Percentiles rank a stretch among this genome's conserved stretches.
phyloP scores from a whole-genome alignment of 1,140 invertebrate genomes.

The Heliconius congener region DNA sequence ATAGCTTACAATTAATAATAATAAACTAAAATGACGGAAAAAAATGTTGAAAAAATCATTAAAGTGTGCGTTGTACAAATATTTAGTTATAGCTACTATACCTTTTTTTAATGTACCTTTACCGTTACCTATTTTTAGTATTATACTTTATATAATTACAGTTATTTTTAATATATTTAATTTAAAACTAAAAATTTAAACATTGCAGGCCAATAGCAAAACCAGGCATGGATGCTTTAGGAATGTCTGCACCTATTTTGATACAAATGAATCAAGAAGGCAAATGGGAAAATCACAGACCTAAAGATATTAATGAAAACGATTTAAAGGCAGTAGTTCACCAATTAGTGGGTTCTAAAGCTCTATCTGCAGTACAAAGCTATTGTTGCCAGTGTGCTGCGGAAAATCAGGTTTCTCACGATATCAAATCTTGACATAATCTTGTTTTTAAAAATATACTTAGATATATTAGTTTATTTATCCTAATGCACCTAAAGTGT shows the following conservation, averaged over 20 bases:
- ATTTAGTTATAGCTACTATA: neutral
- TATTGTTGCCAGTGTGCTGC: slow-evolving; percentile 65
- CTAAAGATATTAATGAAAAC: slow-evolving; percentile 57
- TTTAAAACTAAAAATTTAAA: neutral
- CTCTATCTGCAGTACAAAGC: slow-evolving; percentile 66
- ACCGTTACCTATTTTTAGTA: neutral
- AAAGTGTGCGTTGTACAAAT: slow-evolving; percentile 46
- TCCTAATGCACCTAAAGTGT: no score
- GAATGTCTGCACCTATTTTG: slow-evolving; percentile 61
- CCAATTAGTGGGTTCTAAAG: slow-evolving; percentile 60
- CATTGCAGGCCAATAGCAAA: slow-evolving; percentile 54
- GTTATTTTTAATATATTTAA: neutral
- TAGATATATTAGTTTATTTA: no score
- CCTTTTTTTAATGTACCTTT: no score
- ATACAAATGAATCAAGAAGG: slow-evolving; percentile 68
- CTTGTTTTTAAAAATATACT: no score
- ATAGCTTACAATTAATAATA: neutral
- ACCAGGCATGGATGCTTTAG: slow-evolving; percentile 62
- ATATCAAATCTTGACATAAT: no score
- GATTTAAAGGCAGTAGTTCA: slow-evolving; percentile 55
- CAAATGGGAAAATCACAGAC: slow-evolving; percentile 65
- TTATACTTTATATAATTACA: neutral
- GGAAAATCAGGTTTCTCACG: slow-evolving; percentile 46
- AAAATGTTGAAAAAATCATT: slow-evolving; percentile 48
- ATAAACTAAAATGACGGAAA: slow-evolving; percentile 42